phyloP scores from a whole-genome alignment of 30 jellyfish, hydroid and myxozoan species.

The Mastigias papua region DNA sequence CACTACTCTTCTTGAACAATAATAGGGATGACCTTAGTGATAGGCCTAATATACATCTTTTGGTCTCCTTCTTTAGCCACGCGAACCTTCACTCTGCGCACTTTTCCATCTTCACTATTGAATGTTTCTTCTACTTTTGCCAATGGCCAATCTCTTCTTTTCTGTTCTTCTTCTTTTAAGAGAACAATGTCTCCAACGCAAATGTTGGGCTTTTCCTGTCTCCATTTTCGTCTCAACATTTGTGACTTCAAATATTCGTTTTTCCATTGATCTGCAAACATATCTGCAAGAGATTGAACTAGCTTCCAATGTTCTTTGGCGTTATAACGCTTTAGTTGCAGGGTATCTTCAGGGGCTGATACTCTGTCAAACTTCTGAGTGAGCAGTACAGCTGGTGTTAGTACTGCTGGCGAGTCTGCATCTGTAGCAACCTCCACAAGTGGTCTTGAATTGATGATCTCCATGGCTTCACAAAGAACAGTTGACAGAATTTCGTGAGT shows the following conservation, averaged over 20 bases:
- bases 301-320: neutral
- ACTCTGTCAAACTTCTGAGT: conserved; percentile 30
- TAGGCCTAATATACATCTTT: neutral
- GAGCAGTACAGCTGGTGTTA: conserved; percentile 46
- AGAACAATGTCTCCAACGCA: neutral
- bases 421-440: conserved; percentile 39
- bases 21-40: neutral
- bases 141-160: neutral
- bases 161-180: neutral
- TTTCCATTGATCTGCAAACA: too few relatives aligned
- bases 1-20: neutral
- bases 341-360: conserved; percentile 22
- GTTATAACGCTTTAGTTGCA: neutral
- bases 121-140: neutral
- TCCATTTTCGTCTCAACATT: too few relatives aligned
- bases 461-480: conserved; percentile 42
- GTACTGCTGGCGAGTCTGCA: conserved; percentile 46
- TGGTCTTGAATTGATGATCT: conserved; percentile 50
- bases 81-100: neutral
- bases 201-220: too few relatives aligned
- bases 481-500: conserved; percentile 48
- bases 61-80: neutral
- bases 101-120: neutral
- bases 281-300: too few relatives aligned
- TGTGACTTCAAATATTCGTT: too few relatives aligned